These are phyloP conservation scores for Eristalinus sepulchralis DNA, from an alignment of 2,888 invertebrate genomes.

Conservation along the genomic window DNA sequence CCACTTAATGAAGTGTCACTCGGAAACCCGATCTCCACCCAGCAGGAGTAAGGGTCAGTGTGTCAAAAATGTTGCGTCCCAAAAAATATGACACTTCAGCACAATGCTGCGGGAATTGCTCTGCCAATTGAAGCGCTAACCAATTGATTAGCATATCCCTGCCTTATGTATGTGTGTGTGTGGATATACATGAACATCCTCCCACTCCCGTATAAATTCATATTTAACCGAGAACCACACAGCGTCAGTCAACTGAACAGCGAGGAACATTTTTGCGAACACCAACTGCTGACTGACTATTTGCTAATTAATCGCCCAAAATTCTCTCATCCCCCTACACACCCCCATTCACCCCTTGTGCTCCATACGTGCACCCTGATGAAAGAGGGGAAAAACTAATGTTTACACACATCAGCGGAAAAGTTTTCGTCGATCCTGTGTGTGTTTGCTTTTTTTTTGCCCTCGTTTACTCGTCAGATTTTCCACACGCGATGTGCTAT, in stretches of 20 bases:
- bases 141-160: slow-evolving; percentile 18
- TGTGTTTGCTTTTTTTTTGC: slow-evolving; percentile 17
- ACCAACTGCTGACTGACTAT: slow-evolving; percentile 63
- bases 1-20: background rate
- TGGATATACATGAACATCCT: background rate
- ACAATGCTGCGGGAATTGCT: background rate
- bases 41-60: background rate
- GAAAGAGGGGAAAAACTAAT: slow-evolving; percentile 25
- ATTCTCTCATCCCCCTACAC: slow-evolving; percentile 4
- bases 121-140: background rate
- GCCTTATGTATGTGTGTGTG: too few species aligned
- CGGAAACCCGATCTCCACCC: background rate
- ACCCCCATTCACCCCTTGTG: background rate
- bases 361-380: background rate
- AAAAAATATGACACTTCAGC: slow-evolving; percentile 5
- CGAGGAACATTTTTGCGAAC: slow-evolving; percentile 43
- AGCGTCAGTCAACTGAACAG: slow-evolving; percentile 19
- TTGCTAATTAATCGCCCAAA: slow-evolving; percentile 59
- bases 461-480: slow-evolving; percentile 39
- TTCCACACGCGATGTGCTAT: slow-evolving; percentile 12
- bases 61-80: background rate
- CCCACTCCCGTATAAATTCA: slow-evolving; percentile 45
- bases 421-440: slow-evolving; percentile 36
- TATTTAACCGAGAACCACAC: slow-evolving; percentile 47
- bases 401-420: slow-evolving; percentile 58